Evolutionary conservation across 53 echinoderm and acorn worm genomes (phyloP), one percentile per base, ranked within the genome.

Genomic region (Antedon mediterranea): DNA sequence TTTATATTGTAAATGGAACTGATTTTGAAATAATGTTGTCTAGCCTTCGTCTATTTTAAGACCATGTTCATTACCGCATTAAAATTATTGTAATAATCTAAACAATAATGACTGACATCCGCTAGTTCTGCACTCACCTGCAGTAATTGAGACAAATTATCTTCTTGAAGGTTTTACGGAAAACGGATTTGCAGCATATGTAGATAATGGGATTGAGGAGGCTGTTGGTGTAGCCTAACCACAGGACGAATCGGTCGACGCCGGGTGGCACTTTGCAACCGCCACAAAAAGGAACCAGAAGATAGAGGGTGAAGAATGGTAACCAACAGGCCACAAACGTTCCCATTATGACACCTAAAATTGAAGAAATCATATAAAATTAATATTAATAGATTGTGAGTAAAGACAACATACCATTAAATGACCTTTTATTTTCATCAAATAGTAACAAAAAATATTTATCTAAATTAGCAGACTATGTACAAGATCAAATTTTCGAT

Each of bases 161-260:
- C 78, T 85, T 84, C 74, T 90, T 84, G 78, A 90, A 90, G 28
- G 90, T 82, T 9, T 75, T 34, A 32, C 90, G 72, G 75, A 90
- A 90, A 14, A 84, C 77, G 0, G 90, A 87, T 73, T 90, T 90
- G 74, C 90, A 90, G 80, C 90, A 90, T 82, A 90, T 90, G 73
- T 90, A 90, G 74, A 90, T 90, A 77, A 90, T 78, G 28, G 90
- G 90, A 33, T 90, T 90, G 31, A 90, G 80, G 11, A 86, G 81
- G 43, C 90, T 90, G 79, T 90, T 90, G 30, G 73, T 79, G 31
- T 90, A 90, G 72, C 90, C 90, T 71, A 90, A 78, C 90, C 90
- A 90, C 34, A 90, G 79, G 27, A 84, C 86, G 43, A 81, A 84
- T 30, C 90, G 81, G 29, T 90, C 90, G 26, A 90, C 28, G 26